Percentiles rank a stretch among this genome's conserved stretches.
Evolutionary conservation across 2,113 vertebrate genomes (phyloP).

Genomic region (Orthonyx spaldingii): DNA sequence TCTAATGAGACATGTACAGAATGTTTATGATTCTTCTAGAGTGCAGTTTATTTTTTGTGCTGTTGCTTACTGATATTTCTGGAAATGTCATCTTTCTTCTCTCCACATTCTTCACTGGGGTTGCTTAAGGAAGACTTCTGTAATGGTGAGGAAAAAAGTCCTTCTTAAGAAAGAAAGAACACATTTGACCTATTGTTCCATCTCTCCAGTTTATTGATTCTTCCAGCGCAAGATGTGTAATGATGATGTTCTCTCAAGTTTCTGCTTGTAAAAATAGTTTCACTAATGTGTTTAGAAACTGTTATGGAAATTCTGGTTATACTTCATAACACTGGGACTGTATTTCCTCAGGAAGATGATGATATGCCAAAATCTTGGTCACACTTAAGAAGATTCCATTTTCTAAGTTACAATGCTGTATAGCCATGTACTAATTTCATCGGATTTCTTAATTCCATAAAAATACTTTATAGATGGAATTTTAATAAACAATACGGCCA

Average conservation of each 20-base stretch:
- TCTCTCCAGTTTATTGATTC: background rate
- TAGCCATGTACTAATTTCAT: background rate
- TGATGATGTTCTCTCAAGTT: background rate
- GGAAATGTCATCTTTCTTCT: conserved; percentile 33
- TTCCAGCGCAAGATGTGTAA: background rate
- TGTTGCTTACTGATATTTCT: conserved; percentile 74
- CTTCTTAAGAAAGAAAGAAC: background rate
- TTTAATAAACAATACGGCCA: background rate
- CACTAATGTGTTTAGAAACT: background rate
- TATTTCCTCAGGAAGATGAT: background rate
- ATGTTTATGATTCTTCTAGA: background rate
- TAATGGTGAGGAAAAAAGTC: conserved; percentile 63
- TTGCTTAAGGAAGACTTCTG: conserved; percentile 73
- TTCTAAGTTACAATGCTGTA: background rate
- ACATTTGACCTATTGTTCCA: background rate
- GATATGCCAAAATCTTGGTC: background rate
- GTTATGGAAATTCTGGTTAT: background rate
- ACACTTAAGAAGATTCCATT: background rate
- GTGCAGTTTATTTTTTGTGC: background rate
- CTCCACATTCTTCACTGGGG: conserved; percentile 44
- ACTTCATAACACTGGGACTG: background rate
- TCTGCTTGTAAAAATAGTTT: conserved; percentile 1
- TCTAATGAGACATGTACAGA: background rate
- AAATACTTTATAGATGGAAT: background rate
- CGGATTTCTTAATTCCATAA: background rate